Evolutionary conservation across 2,888 invertebrate species (phyloP).

Genomic region (Agrotis puta): DNA sequence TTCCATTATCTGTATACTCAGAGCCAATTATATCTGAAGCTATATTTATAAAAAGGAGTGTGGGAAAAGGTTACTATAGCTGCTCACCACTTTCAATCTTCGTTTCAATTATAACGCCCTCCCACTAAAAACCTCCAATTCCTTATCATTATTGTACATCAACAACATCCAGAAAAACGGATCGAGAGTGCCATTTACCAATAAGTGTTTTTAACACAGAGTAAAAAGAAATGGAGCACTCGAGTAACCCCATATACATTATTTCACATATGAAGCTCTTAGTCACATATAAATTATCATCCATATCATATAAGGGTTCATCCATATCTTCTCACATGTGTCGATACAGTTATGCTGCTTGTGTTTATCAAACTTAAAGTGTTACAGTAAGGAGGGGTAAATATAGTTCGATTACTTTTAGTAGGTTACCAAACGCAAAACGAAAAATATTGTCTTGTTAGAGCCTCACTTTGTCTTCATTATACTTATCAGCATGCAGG

Average conservation of each 20-base stretch:
- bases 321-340: no score
- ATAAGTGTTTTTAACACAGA: constrained; percentile 28
- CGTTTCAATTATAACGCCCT: constrained; percentile 54
- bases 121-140: constrained; percentile 48
- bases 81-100: constrained; percentile 34
- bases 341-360: no score
- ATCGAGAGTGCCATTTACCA: constrained; percentile 39
- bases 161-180: constrained; percentile 39
- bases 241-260: background rate
- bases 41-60: constrained; percentile 21
- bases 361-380: no score
- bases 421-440: background rate
- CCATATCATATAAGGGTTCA: no score
- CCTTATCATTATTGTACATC: constrained; percentile 49
- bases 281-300: no score
- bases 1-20: constrained; percentile 3
- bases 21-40: background rate
- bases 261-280: no score
- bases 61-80: constrained; percentile 39
- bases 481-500: background rate
- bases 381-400: no score
- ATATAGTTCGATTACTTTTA: no score
- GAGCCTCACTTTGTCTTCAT: background rate
- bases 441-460: background rate
- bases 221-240: constrained; percentile 32